These are phyloP conservation scores for Apamea sordens DNA, from an alignment of 2,888 invertebrate genomes.

Conservation along the genomic window DNA sequence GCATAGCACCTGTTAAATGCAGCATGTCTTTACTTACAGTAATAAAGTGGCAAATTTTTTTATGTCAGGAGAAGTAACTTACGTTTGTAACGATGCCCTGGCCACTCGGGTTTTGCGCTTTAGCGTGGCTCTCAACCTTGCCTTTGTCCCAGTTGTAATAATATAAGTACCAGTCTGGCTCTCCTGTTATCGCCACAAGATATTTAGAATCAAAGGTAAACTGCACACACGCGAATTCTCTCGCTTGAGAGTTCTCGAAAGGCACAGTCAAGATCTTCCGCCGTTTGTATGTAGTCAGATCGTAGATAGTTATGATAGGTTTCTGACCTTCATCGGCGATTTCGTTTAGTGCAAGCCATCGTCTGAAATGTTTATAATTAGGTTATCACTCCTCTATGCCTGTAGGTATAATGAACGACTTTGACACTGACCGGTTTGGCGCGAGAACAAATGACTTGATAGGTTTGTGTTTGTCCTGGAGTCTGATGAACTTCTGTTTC, in stretches of 20 bases:
- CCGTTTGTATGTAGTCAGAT: conserved; percentile 92
- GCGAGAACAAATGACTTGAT: conserved; percentile 92
- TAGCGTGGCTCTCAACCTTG: conserved; percentile 93
- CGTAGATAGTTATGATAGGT: conserved; percentile 93
- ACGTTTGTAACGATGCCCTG: conserved; percentile 91
- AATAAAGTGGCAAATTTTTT: background rate
- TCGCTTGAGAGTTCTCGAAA: conserved; percentile 90
- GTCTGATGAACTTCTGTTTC: conserved; percentile 93
- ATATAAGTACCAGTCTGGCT: conserved; percentile 95
- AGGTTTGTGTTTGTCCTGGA: conserved; percentile 92
- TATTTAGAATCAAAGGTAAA: conserved; percentile 96
- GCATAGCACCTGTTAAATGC: conserved; percentile 92
- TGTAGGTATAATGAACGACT: conserved; percentile 4
- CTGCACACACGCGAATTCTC: conserved; percentile 92
- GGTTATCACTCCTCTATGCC: background rate
- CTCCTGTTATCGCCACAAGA: conserved; percentile 94
- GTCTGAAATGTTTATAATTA: conserved; percentile 83
- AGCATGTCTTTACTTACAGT: background rate
- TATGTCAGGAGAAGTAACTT: conserved; percentile 59
- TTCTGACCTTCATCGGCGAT: conserved; percentile 91
- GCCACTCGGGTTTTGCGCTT: conserved; percentile 93
- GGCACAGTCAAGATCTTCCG: conserved; percentile 92
- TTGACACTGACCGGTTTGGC: conserved; percentile 91
- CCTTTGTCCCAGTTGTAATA: conserved; percentile 96
- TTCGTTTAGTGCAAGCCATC: conserved; percentile 92